Base-by-base conservation (phyloP, 2,797 vertebrate genomes). In the Poecilia wingei region DNA sequence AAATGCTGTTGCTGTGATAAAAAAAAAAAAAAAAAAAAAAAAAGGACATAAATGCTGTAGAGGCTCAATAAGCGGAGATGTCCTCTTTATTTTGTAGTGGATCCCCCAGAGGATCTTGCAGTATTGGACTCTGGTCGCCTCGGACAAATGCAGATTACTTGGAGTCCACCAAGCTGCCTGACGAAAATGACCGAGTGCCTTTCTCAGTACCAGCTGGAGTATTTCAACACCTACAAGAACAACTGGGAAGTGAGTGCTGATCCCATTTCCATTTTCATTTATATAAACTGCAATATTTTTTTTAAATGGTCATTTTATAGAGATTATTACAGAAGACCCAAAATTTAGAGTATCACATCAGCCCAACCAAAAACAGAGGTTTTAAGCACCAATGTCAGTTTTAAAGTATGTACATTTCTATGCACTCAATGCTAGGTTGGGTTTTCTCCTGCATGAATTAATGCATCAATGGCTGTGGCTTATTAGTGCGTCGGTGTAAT, bases 101-200 rank as follows among this genome's bases (percentile, higher is more conserved):
- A 91, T 73, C 95, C 95, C 43, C 95, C 95, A 10, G 81, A 84
- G 28, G 61, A 94, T 75, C 61, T 96, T 12, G 33, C n/a, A 25
- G 87, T 96, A 46, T 33, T 39, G 9, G 95, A 96, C 79, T 88
- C 71, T 12, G 95, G 95, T 6, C 83, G 89, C 41, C 86, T 96
- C 43, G 96, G 96, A 80, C 68, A 72, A 28, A 81, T 96, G 13
- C 74, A 88, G 13, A 94, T 96, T 31, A 79, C 79, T 43, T 96
- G 96, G 96, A 93, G 64, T 25, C 83, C 46, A 6, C 93, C 94
- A 0, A 46, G 79, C 59, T 93, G 84, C 51, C 74, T 94, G 71
- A 43, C 71, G 36, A 88, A 93, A 28, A n/a, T 76, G 66, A 89
- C 87, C 1, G 64, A 89, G 36, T 96, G 95, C 68, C 74, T 61